phyloP scores from a whole-genome alignment of 2,888 invertebrate species.

The Ochropacha duplaris region DNA sequence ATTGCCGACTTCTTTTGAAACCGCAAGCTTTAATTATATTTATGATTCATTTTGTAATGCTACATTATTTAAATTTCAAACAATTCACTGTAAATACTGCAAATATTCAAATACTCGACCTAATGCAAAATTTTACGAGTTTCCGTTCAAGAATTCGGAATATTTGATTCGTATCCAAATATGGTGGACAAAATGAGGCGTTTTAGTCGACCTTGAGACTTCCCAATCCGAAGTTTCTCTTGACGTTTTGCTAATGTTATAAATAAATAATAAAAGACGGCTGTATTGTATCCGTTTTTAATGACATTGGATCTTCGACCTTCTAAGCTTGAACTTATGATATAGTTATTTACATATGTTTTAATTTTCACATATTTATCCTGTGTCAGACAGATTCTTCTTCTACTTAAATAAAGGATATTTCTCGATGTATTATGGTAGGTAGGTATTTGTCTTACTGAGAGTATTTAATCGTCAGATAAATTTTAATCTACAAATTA shows the following conservation, averaged over 20 bases:
- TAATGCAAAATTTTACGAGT: not conserved
- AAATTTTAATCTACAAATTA: too few species aligned
- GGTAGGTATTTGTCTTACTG: not conserved
- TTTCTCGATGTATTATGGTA: too few species aligned
- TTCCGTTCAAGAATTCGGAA: not conserved
- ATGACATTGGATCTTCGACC: not conserved
- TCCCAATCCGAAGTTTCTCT: constrained; percentile 11
- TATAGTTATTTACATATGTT: too few species aligned
- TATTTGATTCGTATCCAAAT: constrained; percentile 1
- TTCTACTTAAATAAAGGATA: not conserved
- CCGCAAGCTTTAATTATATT: not conserved
- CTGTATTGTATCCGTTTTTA: not conserved
- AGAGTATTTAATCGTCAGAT: too few species aligned
- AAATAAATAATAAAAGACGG: not conserved
- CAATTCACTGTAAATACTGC: not conserved
- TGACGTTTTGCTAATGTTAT: not conserved
- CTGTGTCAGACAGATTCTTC: too few species aligned
- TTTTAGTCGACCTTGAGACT: constrained; percentile 18
- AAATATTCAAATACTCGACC: not conserved
- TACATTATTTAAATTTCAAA: not conserved
- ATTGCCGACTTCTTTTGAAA: not conserved
- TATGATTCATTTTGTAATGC: not conserved
- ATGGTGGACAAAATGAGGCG: constrained; percentile 4
- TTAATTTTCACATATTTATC: too few species aligned
- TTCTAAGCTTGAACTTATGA: too few species aligned